A percentile compares a stretch with the other conserved stretches of the same genome.
phyloP scores from a whole-genome alignment of 2,888 invertebrate species.

The Amblyjoppa fuscipennis region DNA sequence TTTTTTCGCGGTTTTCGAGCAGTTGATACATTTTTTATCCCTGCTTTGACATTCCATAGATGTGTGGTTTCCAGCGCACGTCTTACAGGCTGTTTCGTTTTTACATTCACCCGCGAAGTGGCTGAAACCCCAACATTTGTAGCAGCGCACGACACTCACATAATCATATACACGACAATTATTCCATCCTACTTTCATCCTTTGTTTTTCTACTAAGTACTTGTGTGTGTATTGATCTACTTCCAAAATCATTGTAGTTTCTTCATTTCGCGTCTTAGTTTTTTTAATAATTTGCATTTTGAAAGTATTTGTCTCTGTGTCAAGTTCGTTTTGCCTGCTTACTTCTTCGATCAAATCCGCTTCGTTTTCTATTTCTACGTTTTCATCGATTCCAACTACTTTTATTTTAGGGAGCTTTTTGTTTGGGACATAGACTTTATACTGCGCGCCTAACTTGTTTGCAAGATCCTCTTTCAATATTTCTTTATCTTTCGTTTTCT shows the following conservation, averaged over 20 bases:
- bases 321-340: slow-evolving; percentile 36
- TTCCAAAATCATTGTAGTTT: slow-evolving; percentile 25
- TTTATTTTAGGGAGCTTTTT: slow-evolving; percentile 46
- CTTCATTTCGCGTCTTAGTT: background rate
- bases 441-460: slow-evolving; percentile 27
- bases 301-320: background rate
- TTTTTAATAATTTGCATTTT: slow-evolving; percentile 17
- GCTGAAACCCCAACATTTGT: slow-evolving; percentile 27
- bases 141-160: slow-evolving; percentile 17
- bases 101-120: background rate
- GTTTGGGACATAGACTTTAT: slow-evolving; percentile 40
- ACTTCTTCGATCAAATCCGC: slow-evolving; percentile 26
- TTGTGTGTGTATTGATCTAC: slow-evolving; percentile 11
- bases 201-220: slow-evolving; percentile 8
- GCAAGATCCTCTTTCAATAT: slow-evolving; percentile 29
- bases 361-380: slow-evolving; percentile 38
- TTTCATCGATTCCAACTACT: slow-evolving; percentile 48
- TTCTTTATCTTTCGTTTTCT: slow-evolving; percentile 20
- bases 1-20: background rate
- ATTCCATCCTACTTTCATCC: slow-evolving; percentile 35
- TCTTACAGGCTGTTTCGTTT: slow-evolving; percentile 18
- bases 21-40: slow-evolving; percentile 22
- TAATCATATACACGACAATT: slow-evolving; percentile 34
- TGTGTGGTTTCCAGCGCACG: slow-evolving; percentile 15
- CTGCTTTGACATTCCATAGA: background rate